These are phyloP conservation scores for Hyperoplus lanceolatus DNA, from an alignment of 2,797 vertebrate species.

Conservation along the genomic window DNA sequence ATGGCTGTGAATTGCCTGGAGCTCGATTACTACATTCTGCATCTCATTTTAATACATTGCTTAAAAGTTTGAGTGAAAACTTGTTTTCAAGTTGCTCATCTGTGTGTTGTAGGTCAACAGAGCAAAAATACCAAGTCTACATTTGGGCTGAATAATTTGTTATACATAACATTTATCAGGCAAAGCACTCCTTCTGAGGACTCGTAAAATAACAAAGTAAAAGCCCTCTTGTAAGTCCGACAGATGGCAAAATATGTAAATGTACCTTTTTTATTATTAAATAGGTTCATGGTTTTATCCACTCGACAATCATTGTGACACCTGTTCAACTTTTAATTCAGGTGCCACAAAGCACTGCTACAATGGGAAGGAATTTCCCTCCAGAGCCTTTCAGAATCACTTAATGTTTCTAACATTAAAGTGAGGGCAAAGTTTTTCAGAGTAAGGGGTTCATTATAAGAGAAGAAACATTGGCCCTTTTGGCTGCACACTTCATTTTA, in stretches of 20 bases:
- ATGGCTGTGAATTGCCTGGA: slow-evolving; percentile 2
- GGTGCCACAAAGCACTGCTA: neutral
- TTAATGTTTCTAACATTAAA: neutral
- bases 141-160: neutral
- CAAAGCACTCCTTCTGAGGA: slow-evolving; percentile 19
- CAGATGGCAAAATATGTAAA: slow-evolving; percentile 17
- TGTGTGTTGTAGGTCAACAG: neutral
- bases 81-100: neutral
- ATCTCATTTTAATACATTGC: neutral
- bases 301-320: neutral
- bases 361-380: neutral
- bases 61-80: neutral
- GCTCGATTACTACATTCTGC: neutral
- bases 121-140: neutral
- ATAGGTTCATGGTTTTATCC: neutral
- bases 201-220: slow-evolving; percentile 41
- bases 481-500: neutral
- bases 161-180: slow-evolving; percentile 29
- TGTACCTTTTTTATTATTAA: slow-evolving; percentile 32
- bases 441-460: slow-evolving; percentile 3
- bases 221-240: neutral
- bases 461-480: neutral
- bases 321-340: neutral
- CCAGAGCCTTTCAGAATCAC: neutral
- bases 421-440: neutral